Percentiles rank a stretch among this genome's conserved stretches.
Evolutionary conservation across 2,113 vertebrate species (phyloP).

Genomic region (Seriola quinqueradiata): DNA sequence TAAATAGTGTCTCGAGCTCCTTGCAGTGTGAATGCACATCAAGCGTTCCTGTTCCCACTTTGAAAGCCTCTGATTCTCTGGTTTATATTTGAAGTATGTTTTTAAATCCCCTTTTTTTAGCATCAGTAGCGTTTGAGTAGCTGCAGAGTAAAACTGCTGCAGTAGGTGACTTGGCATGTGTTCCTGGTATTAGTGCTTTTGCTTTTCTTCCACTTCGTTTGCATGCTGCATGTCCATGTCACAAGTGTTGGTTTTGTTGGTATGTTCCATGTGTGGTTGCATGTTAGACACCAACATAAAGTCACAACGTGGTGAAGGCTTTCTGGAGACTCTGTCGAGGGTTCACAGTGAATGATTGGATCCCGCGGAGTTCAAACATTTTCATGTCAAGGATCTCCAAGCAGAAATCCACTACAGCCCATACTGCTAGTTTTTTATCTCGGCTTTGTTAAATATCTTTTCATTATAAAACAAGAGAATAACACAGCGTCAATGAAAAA

Average conservation of each 20-base stretch:
- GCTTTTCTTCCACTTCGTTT: constrained; percentile 32
- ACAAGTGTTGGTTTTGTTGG: not conserved
- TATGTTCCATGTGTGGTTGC: not conserved
- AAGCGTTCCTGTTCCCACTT: not conserved
- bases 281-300: constrained; percentile 22
- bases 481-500: too few species aligned
- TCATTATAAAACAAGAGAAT: too few species aligned
- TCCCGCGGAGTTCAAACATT: not conserved
- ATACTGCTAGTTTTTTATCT: not conserved
- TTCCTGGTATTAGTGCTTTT: constrained; percentile 54
- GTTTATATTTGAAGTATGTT: not conserved
- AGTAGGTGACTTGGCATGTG: constrained; percentile 34
- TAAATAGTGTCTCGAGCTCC: not conserved
- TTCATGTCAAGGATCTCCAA: too few species aligned
- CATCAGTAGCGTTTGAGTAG: not conserved
- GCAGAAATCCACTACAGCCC: too few species aligned
- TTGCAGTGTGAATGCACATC: constrained; percentile 32
- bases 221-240: constrained; percentile 54
- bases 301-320: not conserved
- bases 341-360: not conserved
- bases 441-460: too few species aligned
- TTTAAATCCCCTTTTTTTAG: not conserved
- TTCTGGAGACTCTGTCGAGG: not conserved
- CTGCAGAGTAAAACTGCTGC: constrained; percentile 10
- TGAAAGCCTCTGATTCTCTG: not conserved